Evolutionary conservation across 2,888 invertebrate genomes (phyloP), one percentile per base, ranked within the genome.

Genomic region (Drosophila neutralis): DNA sequence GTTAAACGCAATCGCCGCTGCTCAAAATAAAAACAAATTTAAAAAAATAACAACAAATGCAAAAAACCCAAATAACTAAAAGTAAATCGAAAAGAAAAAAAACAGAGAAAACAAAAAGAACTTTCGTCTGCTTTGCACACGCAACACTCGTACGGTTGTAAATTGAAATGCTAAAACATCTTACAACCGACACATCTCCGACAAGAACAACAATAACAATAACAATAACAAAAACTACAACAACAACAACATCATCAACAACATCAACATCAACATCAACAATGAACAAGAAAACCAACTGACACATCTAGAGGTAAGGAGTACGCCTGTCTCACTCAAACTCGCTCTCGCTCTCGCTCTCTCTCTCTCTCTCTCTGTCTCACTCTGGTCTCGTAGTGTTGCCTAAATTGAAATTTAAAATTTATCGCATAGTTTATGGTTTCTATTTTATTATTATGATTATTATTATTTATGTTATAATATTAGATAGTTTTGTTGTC

Each of bases 221-320:
- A 38, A 52, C 54, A 29, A 38, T 27, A 35, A 40, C 31, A 51
- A 59, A 6, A 57, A 29, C 56, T 40, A 53, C 51, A 64, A 62
- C 69, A 24, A 60, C 54, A 35, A 51, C 59, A 56, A 33, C 42
- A 62, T 31, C 33, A 33, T 13, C 60, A 35, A 18, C 36, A 49
- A 29, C 29, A 58, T 42, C 24, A 57, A 21, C 66, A 53, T 49
- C 42, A 61, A 67, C 57, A 67, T 48, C 70, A 52, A 69, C 63
- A 66, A 76, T 52, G 62, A 76, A 70, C 69, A 69, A 67, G 53
- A 62, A 73, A 76, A 80, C 71, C 80, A 71, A 80, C 82, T 75
- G 70, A 67, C 81, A 87, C 84, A 71, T 69, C 49, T 74, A 69
- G 80, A 80, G 80, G 80, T 79, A 80, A 77, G 77, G 74, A 74